Evolutionary conservation across 2,113 vertebrate species (phyloP).

Genomic region (Datnioides undecimradiatus): DNA sequence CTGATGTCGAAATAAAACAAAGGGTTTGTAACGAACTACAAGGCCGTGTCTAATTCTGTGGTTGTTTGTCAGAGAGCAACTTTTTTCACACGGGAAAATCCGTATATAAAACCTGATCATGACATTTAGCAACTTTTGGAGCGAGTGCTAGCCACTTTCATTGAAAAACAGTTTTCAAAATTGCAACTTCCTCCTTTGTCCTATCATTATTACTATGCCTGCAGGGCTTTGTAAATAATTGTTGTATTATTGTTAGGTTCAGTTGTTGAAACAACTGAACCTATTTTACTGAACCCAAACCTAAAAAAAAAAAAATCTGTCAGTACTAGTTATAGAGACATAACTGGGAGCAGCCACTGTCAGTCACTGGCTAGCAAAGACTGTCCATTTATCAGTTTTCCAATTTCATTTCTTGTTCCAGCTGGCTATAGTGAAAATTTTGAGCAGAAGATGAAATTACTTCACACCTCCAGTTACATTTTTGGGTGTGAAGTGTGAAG

Average conservation of each 20-base stretch:
- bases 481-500: conserved; percentile 58
- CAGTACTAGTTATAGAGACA: neutral
- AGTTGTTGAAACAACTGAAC: too few species aligned
- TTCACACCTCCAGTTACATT: conserved; percentile 57
- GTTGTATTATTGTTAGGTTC: too few species aligned
- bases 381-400: conserved; percentile 28
- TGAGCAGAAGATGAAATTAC: conserved; percentile 50
- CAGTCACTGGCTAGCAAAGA: conserved; percentile 8
- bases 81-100: neutral
- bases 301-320: neutral
- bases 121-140: too few species aligned
- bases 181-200: too few species aligned
- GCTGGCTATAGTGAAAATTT: conserved; percentile 29
- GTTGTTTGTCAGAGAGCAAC: neutral
- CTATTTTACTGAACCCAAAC: too few species aligned
- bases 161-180: too few species aligned
- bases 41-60: neutral
- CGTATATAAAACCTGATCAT: too few species aligned
- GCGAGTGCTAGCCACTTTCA: too few species aligned
- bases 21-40: neutral
- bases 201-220: too few species aligned
- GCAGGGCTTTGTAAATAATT: too few species aligned
- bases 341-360: neutral
- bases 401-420: conserved; percentile 38
- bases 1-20: neutral